These are phyloP conservation scores for Ctenomys sociabilis DNA, from an alignment of 2,113 vertebrate genomes.

Conservation along the genomic window DNA sequence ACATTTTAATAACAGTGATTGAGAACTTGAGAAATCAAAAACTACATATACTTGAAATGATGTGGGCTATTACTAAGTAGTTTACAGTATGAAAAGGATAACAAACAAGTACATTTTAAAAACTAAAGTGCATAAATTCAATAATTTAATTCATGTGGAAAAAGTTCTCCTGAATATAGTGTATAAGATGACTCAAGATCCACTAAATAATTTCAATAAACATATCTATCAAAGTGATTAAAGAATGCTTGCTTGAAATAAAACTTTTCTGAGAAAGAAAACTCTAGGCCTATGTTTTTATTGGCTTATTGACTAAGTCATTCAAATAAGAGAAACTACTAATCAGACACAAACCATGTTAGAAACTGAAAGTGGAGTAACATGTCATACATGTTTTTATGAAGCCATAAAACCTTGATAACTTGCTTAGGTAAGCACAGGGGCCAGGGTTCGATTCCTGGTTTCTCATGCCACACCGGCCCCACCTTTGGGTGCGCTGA, in stretches of 20 bases:
- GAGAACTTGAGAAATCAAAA: not conserved
- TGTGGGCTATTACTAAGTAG: not conserved
- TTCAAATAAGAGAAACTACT: not conserved
- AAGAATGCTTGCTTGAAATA: not conserved
- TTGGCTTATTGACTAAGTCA: not conserved
- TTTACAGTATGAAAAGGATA: not conserved
- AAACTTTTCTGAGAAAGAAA: not conserved
- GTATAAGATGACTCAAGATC: not conserved
- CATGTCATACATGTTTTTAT: not conserved
- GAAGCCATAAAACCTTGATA: not conserved
- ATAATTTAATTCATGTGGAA: not conserved
- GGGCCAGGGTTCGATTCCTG: no score
- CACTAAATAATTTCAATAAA: not conserved
- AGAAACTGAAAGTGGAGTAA: not conserved
- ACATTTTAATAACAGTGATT: not conserved
- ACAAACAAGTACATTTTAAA: not conserved
- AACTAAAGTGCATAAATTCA: not conserved
- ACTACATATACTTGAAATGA: not conserved
- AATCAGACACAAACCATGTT: not conserved
- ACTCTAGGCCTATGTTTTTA: not conserved
- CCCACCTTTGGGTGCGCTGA: no score
- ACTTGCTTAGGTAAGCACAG: no score
- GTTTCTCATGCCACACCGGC: no score
- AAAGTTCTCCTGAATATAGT: not conserved
- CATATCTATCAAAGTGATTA: not conserved